phyloP scores from a whole-genome alignment of 2,888 invertebrate species.

The Amblyjoppa fuscipennis region DNA sequence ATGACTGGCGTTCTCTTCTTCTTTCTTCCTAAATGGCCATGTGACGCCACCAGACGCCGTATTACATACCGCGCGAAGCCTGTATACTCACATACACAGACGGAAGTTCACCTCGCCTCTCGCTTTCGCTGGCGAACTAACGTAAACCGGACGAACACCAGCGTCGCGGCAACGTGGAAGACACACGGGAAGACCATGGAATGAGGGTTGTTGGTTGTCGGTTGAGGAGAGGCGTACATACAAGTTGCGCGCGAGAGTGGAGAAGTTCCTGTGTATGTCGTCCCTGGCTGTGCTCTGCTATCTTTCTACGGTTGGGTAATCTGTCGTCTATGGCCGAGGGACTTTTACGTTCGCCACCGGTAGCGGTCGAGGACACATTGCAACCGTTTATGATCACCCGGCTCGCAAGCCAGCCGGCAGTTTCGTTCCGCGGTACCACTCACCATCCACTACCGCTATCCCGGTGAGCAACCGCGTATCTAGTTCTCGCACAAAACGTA shows the following conservation, averaged over 20 bases:
- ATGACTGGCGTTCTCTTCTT: slow-evolving; percentile 37
- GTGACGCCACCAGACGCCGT: slow-evolving; percentile 76
- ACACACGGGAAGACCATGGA: slow-evolving; percentile 11
- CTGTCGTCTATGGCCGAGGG: slow-evolving; percentile 44
- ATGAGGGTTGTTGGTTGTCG: slow-evolving; percentile 22
- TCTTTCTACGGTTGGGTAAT: slow-evolving; percentile 56
- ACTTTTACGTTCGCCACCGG: slow-evolving; percentile 49
- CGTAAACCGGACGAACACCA: neutral
- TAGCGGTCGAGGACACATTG: slow-evolving; percentile 52
- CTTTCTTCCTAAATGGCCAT: slow-evolving; percentile 75
- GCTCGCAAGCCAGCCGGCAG: slow-evolving; percentile 36
- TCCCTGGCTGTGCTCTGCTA: slow-evolving; percentile 21
- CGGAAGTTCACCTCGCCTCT: neutral
- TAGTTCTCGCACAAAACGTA: neutral
- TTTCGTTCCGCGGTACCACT: slow-evolving; percentile 37
- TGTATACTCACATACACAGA: neutral
- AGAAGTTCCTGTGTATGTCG: slow-evolving; percentile 11
- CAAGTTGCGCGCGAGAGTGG: neutral
- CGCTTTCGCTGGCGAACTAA: slow-evolving; percentile 23
- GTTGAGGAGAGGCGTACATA: slow-evolving; percentile 13
- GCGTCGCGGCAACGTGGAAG: slow-evolving; percentile 14
- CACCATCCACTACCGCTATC: slow-evolving; percentile 16
- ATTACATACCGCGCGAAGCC: slow-evolving; percentile 72
- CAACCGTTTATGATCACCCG: slow-evolving; percentile 60
- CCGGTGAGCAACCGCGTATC: no score